These are phyloP conservation scores for Dendrocopos noguchii DNA, from an alignment of 2,113 vertebrate species.

Conservation along the genomic window DNA sequence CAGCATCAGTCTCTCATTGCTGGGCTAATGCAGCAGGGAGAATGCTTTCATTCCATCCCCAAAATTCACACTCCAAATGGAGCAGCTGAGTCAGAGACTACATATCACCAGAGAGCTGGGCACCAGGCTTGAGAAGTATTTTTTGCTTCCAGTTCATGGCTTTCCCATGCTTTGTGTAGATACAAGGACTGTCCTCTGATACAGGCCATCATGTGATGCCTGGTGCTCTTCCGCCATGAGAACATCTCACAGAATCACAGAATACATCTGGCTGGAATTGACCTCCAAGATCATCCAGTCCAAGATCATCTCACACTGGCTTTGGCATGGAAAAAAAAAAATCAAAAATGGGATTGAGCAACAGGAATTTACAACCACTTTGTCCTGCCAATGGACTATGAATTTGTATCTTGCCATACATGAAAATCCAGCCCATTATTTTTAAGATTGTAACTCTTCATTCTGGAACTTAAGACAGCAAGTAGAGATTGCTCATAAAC, in stretches of 20 bases:
- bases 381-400: neutral
- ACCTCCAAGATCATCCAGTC: too few relatives aligned
- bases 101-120: neutral
- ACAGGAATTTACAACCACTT: neutral
- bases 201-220: neutral
- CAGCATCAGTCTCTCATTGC: neutral
- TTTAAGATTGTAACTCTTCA: neutral
- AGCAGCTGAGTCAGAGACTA: neutral
- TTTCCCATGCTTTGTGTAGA: neutral
- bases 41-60: neutral
- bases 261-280: too few relatives aligned
- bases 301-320: neutral
- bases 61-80: neutral
- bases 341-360: neutral
- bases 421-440: neutral
- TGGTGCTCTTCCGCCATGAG: neutral
- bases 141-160: neutral
- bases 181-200: neutral
- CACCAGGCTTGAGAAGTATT: neutral
- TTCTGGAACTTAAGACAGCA: neutral
- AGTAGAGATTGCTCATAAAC: neutral
- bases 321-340: neutral
- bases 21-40: neutral
- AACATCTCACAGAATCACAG: neutral
- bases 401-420: neutral